phyloP scores from a whole-genome alignment of 2,797 vertebrate genomes.

The Microctenopoma stevenorrisi region DNA sequence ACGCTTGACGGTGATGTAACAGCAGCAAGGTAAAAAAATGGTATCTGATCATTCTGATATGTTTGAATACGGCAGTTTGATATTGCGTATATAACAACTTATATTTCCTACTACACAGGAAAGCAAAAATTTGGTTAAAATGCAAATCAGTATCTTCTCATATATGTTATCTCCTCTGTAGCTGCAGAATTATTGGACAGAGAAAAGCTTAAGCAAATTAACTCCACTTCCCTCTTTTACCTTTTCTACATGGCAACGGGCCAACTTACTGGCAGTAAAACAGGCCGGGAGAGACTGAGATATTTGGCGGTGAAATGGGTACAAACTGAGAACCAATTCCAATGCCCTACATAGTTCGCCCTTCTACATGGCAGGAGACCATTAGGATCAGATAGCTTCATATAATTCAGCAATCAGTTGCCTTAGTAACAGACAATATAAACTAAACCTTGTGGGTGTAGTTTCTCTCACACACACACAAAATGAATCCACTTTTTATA shows the following conservation, averaged over 20 bases:
- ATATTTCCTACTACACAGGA: constrained; percentile 40
- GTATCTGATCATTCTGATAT: constrained; percentile 20
- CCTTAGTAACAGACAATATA: constrained; percentile 41
- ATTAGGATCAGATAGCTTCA: constrained; percentile 46
- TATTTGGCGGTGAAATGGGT: constrained; percentile 44
- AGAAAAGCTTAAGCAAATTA: constrained; percentile 28
- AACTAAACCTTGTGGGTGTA: constrained; percentile 21
- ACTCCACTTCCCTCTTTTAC: constrained; percentile 27
- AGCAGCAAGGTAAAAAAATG: constrained; percentile 22
- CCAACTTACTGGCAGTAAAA: constrained; percentile 37
- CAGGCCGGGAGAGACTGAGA: constrained; percentile 32
- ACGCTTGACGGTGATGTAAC: constrained; percentile 54
- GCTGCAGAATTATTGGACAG: constrained; percentile 45
- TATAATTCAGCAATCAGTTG: constrained; percentile 49
- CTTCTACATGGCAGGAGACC: constrained; percentile 40
- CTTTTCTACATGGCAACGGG: constrained; percentile 19
- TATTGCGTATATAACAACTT: constrained; percentile 43
- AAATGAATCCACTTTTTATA: no score
- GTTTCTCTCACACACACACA: constrained; percentile 7
- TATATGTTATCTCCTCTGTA: constrained; percentile 46
- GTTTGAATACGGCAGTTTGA: constrained; percentile 31
- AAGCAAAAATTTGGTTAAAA: constrained; percentile 69
- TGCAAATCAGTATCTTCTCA: constrained; percentile 71
- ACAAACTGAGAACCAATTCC: constrained; percentile 51
- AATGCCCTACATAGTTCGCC: constrained; percentile 39